A percentile compares a stretch with the other conserved stretches of the same genome.
These are phyloP conservation scores for Philereme transversata DNA, from an alignment of 2,888 invertebrate genomes.

Conservation along the genomic window DNA sequence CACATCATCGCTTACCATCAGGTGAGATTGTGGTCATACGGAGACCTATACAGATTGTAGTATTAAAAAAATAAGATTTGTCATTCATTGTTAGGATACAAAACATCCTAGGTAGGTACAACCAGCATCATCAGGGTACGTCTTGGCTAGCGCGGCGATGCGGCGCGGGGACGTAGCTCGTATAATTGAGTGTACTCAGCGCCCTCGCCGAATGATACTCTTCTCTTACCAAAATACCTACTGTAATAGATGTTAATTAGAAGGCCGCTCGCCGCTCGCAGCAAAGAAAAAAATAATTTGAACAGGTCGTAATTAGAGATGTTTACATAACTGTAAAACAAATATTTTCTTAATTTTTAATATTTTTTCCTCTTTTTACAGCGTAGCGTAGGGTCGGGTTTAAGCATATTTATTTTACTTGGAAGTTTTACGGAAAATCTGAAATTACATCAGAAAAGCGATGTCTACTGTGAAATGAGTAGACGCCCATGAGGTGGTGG, in stretches of 20 bases:
- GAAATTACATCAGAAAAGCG: slow-evolving; percentile 73
- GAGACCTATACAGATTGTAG: too few species aligned
- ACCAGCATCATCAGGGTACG: background rate
- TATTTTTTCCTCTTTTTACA: slow-evolving; percentile 71
- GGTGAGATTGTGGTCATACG: too few species aligned
- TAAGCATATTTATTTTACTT: slow-evolving; percentile 80
- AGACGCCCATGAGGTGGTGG: slow-evolving; percentile 1
- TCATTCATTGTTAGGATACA: background rate
- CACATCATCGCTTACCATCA: too few species aligned
- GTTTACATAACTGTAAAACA: slow-evolving; percentile 82
- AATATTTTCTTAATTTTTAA: slow-evolving; percentile 83
- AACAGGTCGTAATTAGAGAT: slow-evolving; percentile 83
- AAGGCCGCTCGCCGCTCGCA: slow-evolving; percentile 66
- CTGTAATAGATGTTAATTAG: slow-evolving; percentile 83
- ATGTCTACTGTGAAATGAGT: slow-evolving; percentile 41
- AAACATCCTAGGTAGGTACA: background rate
- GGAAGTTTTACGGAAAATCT: slow-evolving; percentile 70
- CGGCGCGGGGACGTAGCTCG: slow-evolving; percentile 52
- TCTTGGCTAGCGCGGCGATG: slow-evolving; percentile 26
- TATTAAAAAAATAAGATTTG: too few species aligned
- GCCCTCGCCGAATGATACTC: slow-evolving; percentile 79
- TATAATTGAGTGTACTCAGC: slow-evolving; percentile 83
- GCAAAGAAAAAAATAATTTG: slow-evolving; percentile 81
- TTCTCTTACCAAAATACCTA: slow-evolving; percentile 76
- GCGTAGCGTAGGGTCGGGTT: slow-evolving; percentile 72